Base-by-base conservation (phyloP, 1,140 invertebrate species). In the Drosophila ohnishii region DNA sequence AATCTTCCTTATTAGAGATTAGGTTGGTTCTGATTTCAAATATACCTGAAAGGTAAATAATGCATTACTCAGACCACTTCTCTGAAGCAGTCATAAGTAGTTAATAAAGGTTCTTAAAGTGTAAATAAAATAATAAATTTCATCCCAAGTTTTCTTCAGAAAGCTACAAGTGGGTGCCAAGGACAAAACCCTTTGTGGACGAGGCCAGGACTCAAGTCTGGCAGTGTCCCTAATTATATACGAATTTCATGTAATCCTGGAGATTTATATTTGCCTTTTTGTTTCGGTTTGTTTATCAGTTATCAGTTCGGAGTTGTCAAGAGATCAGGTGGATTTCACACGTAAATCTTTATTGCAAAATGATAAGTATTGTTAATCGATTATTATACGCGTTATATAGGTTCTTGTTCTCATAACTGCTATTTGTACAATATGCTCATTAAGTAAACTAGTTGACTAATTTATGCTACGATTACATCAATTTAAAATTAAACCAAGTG, bases 361-460 rank as follows among this genome's bases (percentile, higher is more conserved):
- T 61, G 45, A 45, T 74, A 71, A 75, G 80, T 79, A 83, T 83
- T 83, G 48, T 77, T 51, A 48, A 60, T 57, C 72, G 58, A 64
- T 64, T 61, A 28, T 55, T 25, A 19, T 39, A 48, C 50, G 62
- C n/a, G 44, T 86, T 67, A 67, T 28, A 39, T 81, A 85, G 75
- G 78, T 72, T 74, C 62, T 72, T 69, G 70, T 86, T 87, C 78
- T 87, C 83, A 82, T 86, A 78, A 81, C 61, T 82, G 69, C 57
- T 86, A 79, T 87, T 86, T 86, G 82, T 86, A 86, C 82, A 86
- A 65, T 86, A 87, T 82, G 82, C 78, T 86, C 78, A 65, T 55
- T 85, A 85, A 85, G 83, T 87, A 87, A 81, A 73, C 66, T 86
- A 86, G 83, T 76, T 78, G 64, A 87, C 61, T 87, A 84, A 86